A percentile compares a stretch with the other conserved stretches of the same genome.
Conservation (phyloP, 2,888 invertebrate genomes). For the Drepanosiphum platanoidis region DNA sequence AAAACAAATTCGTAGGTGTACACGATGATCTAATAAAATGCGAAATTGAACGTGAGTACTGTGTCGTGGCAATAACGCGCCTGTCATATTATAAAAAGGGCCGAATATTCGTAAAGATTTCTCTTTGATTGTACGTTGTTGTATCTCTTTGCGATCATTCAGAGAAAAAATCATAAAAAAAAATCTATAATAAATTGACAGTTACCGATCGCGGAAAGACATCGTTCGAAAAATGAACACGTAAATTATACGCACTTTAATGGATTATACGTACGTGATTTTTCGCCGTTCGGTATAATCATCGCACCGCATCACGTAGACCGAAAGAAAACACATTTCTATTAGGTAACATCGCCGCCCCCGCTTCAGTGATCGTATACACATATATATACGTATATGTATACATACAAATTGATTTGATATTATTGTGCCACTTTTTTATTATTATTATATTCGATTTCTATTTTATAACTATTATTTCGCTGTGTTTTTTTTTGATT, state of each 20-base stretch:
- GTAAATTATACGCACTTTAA: not conserved
- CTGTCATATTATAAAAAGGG: not conserved
- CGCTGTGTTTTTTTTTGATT: not conserved
- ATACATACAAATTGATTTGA: not conserved
- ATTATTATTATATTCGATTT: constrained; percentile 22
- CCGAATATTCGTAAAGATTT: not conserved
- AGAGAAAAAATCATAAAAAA: not conserved
- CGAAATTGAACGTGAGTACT: too few species aligned
- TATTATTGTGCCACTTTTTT: not conserved
- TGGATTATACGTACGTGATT: constrained; percentile 28
- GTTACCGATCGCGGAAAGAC: not conserved
- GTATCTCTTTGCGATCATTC: not conserved
- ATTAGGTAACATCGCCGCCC: not conserved
- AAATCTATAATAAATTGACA: not conserved
- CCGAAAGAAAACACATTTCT: not conserved
- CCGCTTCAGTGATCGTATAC: not conserved
- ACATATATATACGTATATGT: too few species aligned
- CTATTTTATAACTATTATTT: constrained; percentile 4
- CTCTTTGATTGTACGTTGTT: not conserved
- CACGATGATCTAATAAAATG: not conserved
- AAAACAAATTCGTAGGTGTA: constrained; percentile 19
- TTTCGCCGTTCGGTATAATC: not conserved
- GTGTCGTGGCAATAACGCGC: too few species aligned
- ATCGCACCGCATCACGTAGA: not conserved
- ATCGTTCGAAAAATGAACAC: not conserved